phyloP scores from a whole-genome alignment of 2,888 invertebrate genomes.

The Drosophila formosana region DNA sequence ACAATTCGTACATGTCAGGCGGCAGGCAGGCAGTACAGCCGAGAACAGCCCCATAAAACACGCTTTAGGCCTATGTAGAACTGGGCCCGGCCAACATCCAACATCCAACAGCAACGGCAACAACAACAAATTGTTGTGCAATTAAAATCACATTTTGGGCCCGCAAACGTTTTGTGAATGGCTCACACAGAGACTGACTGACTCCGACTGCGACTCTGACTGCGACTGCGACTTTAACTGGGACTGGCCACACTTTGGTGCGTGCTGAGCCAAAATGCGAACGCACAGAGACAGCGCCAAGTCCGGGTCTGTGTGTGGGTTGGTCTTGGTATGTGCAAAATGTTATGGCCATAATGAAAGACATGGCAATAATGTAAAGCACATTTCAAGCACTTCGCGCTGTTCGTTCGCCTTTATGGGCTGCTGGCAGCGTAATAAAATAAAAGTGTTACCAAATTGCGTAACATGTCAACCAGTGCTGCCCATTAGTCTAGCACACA shows the following conservation, averaged over 20 bases:
- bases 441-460: conserved; percentile 57
- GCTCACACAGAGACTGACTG: conserved; percentile 40
- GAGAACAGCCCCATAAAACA: conserved; percentile 61
- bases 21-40: conserved; percentile 24
- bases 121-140: conserved; percentile 69
- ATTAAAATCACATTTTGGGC: conserved; percentile 74
- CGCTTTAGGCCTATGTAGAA: conserved; percentile 64
- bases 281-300: conserved; percentile 8
- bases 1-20: conserved; percentile 59
- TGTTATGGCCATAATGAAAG: conserved; percentile 77
- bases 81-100: conserved; percentile 61
- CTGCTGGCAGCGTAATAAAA: background rate
- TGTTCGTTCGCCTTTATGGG: conserved; percentile 46
- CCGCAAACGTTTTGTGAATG: conserved; percentile 67
- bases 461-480: conserved; percentile 28
- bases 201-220: conserved; percentile 29
- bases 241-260: conserved; percentile 56
- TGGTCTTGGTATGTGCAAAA: conserved; percentile 76
- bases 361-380: conserved; percentile 66
- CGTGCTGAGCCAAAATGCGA: conserved; percentile 39
- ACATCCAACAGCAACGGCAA: background rate
- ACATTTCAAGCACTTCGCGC: conserved; percentile 50
- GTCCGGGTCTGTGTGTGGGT: conserved; percentile 66
- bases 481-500: conserved; percentile 13
- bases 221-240: conserved; percentile 23